A percentile compares a stretch with the other conserved stretches of the same genome.
Evolutionary conservation across 2,113 vertebrate species (phyloP).

Genomic region (Madoqua kirkii): DNA sequence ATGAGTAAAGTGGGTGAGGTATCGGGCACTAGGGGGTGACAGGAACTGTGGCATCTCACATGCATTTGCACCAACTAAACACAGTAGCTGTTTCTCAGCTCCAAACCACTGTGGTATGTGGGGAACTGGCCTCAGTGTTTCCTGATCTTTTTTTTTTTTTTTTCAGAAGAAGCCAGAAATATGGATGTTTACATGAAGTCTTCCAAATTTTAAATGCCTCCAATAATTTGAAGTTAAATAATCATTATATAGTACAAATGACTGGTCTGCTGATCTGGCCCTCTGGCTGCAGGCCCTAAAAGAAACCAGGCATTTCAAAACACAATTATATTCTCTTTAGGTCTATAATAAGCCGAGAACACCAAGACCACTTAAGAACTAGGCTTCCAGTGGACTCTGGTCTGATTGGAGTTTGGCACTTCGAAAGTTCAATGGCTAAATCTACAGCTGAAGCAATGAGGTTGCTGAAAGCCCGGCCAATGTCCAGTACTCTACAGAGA

Average conservation of each 20-base stretch:
- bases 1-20: background rate
- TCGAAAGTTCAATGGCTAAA: background rate
- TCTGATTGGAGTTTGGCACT: background rate
- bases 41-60: background rate
- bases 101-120: background rate
- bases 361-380: background rate
- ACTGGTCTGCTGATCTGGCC: background rate
- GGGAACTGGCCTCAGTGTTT: background rate
- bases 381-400: background rate
- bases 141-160: background rate
- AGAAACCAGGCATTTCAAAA: background rate
- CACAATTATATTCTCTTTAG: conserved; percentile 4
- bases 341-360: background rate
- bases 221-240: background rate
- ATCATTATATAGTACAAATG: background rate
- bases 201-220: conserved; percentile 24
- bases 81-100: background rate
- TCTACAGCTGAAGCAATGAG: background rate
- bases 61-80: background rate
- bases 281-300: background rate
- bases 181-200: background rate
- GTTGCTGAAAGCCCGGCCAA: background rate
- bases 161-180: background rate
- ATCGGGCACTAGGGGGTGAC: background rate
- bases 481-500: background rate